Conservation (phyloP, 2,888 invertebrate species). For the Ptilodon capucinus region DNA sequence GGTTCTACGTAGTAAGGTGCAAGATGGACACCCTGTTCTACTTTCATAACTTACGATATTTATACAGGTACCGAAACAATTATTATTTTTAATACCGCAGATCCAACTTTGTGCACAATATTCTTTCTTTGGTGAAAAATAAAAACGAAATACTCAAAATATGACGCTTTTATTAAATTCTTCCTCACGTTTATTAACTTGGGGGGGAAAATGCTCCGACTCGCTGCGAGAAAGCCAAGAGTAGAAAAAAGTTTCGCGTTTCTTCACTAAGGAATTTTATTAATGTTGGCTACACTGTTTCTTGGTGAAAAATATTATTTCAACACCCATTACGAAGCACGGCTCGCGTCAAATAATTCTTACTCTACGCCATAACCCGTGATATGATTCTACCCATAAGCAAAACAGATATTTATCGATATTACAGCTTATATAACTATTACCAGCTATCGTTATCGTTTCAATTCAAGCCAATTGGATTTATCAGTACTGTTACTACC, state of each 20-base stretch:
- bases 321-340: constrained; percentile 43
- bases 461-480: too few species aligned
- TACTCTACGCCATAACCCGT: too few species aligned
- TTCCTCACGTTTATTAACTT: constrained; percentile 66
- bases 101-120: constrained; percentile 25
- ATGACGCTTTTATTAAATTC: constrained; percentile 79
- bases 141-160: constrained; percentile 53
- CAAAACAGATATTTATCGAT: too few species aligned
- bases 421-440: too few species aligned
- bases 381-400: neutral
- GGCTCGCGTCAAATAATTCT: constrained; percentile 29
- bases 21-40: neutral
- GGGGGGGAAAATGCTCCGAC: constrained; percentile 58
- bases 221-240: constrained; percentile 55
- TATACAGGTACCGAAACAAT: constrained; percentile 16
- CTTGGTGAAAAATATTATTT: constrained; percentile 56
- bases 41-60: neutral
- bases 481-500: too few species aligned
- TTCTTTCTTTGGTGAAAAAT: constrained; percentile 35
- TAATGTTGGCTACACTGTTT: constrained; percentile 64
- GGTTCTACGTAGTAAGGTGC: neutral
- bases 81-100: constrained; percentile 28
- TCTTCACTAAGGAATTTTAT: constrained; percentile 72
- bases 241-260: constrained; percentile 65
- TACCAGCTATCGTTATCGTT: too few species aligned